Evolutionary conservation across 2,113 vertebrate genomes (phyloP).

Genomic region (Poeciliopsis prolifica): DNA sequence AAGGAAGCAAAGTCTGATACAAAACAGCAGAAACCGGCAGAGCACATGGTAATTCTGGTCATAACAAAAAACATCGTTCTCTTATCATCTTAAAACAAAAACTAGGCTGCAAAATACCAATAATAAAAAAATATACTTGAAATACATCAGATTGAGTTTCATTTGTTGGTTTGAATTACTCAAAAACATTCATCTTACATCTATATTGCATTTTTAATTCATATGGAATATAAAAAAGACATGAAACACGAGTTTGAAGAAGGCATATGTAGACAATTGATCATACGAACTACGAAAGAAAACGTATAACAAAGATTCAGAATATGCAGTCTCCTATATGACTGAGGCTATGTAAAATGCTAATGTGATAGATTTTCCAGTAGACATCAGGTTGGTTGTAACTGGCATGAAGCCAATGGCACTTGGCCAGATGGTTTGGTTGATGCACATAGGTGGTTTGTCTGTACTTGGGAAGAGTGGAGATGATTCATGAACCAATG

Average conservation of each 20-base stretch:
- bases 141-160: too few relatives aligned
- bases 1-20: slow-evolving; percentile 8
- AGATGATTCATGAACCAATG: slow-evolving; percentile 3
- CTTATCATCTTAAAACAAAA: neutral
- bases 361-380: slow-evolving; percentile 29
- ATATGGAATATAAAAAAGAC: too few relatives aligned
- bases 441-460: slow-evolving; percentile 7
- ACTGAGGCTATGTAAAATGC: slow-evolving; percentile 8
- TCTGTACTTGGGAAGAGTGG: neutral
- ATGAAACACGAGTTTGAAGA: neutral
- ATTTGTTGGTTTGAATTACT: too few relatives aligned
- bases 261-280: neutral
- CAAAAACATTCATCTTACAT: too few relatives aligned
- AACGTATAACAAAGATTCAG: neutral
- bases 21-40: neutral
- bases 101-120: neutral
- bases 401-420: slow-evolving; percentile 56
- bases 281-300: neutral
- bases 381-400: slow-evolving; percentile 38
- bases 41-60: neutral
- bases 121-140: too few relatives aligned
- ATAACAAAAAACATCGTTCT: neutral
- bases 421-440: slow-evolving; percentile 30
- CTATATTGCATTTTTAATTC: too few relatives aligned
- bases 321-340: slow-evolving; percentile 6